Evolutionary conservation across 1,140 invertebrate genomes (phyloP), one percentile per base, ranked within the genome.

Genomic region (Physella acuta): DNA sequence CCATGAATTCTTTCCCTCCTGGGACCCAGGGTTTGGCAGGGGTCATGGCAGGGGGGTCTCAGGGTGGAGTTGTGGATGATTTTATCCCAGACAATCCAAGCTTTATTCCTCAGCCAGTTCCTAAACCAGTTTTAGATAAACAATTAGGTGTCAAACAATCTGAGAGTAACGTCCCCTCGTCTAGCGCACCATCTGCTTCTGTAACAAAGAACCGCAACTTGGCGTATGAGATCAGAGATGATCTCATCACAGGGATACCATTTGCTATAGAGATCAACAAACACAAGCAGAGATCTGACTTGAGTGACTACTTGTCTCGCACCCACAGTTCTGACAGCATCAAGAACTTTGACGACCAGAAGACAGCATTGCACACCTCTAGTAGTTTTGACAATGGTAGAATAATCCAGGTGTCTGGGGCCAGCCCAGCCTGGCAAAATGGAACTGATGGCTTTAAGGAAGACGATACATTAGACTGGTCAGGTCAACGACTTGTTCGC

Each of bases 171-270:
- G 2, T 24, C 11, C 30, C 5, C 11, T 17, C 28, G 2, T 36
- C 30, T 33, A 36, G 26, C 26, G 3, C 24, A 56, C n/a, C 20
- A 4, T 20, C 14, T 0, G 28, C 20, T 31, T 24, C 14, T 30
- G 56, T 24, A 11, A 11, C 3, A 36, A 14, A 39, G 3, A 49
- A 67, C 3, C 71, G 75, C 4, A 77, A 76, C 0, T 72, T 77
- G 49, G 76, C 77, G 3, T 81, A 75, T 76, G 79, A 79, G 71
- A 68, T 79, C 26, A 67, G 77, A 30, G 79, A 79, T 55, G 78
- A 81, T 68, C 37, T 78, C 20, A 61, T 75, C 0, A 76, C 74
- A 17, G 79, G 77, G 34, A 30, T 53, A 44, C 61, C 70, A 8
- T 39, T 67, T 26, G 69, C 66, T 30, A 64, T 75, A 28, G 70